These are phyloP conservation scores for Mionectes macconnelli DNA, from an alignment of 2,113 vertebrate species.

Conservation along the genomic window DNA sequence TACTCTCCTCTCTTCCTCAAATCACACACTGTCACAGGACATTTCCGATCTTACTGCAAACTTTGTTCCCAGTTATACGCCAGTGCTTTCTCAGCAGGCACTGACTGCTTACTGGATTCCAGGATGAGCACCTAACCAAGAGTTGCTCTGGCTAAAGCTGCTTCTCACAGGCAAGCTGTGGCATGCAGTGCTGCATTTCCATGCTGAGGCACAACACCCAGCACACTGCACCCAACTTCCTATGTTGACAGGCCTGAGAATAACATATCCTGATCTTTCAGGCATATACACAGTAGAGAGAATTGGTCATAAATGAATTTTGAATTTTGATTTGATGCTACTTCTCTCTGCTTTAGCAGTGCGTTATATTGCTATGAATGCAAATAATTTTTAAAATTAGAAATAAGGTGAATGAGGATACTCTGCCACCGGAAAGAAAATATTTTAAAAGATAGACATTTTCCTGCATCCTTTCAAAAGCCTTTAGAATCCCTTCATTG, in stretches of 20 bases:
- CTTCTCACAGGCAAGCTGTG: not conserved
- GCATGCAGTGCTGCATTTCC: not conserved
- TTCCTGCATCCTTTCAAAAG: not conserved
- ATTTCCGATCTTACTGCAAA: not conserved
- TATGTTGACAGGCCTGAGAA: not conserved
- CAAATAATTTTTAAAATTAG: not conserved
- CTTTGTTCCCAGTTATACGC: no score
- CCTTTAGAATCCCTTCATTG: not conserved
- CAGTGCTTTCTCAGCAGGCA: not conserved
- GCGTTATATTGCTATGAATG: not conserved
- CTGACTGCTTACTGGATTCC: not conserved
- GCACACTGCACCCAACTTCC: not conserved
- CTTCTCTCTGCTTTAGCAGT: not conserved
- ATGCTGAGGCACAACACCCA: no score
- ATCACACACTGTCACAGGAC: fast-evolving
- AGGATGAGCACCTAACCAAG: not conserved
- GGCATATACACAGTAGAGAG: not conserved
- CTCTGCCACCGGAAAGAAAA: not conserved
- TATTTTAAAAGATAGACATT: not conserved
- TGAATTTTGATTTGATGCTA: not conserved
- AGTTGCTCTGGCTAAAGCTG: not conserved
- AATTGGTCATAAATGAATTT: not conserved
- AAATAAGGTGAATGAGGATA: not conserved
- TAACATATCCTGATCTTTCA: not conserved
- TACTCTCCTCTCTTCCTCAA: not conserved